These are phyloP conservation scores for Malaclemys terrapin DNA, from an alignment of 2,113 vertebrate species.

Conservation along the genomic window DNA sequence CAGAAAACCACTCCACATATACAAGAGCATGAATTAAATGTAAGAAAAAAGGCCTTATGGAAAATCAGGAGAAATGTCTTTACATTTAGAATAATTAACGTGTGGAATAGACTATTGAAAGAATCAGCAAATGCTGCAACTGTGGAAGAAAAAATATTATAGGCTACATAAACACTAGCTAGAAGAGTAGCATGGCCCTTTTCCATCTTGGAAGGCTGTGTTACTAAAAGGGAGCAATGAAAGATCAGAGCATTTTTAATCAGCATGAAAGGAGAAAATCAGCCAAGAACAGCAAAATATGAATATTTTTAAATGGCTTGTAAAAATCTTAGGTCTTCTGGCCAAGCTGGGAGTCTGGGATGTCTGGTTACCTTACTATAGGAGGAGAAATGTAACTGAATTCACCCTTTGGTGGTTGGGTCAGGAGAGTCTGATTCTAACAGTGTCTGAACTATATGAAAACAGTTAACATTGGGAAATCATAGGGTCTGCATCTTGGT, in stretches of 20 bases:
- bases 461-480: neutral
- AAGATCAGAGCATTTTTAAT: constrained; percentile 65
- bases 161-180: constrained; percentile 49
- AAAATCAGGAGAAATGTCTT: constrained; percentile 16
- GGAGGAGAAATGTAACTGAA: constrained; percentile 7
- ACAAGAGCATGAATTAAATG: neutral
- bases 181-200: constrained; percentile 55
- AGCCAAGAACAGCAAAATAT: constrained; percentile 62
- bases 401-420: constrained; percentile 6
- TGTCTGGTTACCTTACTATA: constrained; percentile 62
- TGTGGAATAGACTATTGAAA: constrained; percentile 17
- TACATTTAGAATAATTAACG: constrained; percentile 41
- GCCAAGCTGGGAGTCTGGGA: constrained; percentile 39
- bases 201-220: constrained; percentile 58
- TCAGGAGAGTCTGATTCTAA: neutral
- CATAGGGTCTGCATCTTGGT: neutral
- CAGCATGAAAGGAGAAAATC: constrained; percentile 61
- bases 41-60: neutral
- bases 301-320: constrained; percentile 63
- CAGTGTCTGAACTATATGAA: neutral
- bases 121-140: constrained; percentile 38
- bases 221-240: constrained; percentile 65
- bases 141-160: constrained; percentile 48
- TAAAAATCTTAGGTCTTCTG: constrained; percentile 46
- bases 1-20: neutral